Evolutionary conservation across 2,113 vertebrate genomes (phyloP).

Genomic region (Tenebrosternarchus preto): DNA sequence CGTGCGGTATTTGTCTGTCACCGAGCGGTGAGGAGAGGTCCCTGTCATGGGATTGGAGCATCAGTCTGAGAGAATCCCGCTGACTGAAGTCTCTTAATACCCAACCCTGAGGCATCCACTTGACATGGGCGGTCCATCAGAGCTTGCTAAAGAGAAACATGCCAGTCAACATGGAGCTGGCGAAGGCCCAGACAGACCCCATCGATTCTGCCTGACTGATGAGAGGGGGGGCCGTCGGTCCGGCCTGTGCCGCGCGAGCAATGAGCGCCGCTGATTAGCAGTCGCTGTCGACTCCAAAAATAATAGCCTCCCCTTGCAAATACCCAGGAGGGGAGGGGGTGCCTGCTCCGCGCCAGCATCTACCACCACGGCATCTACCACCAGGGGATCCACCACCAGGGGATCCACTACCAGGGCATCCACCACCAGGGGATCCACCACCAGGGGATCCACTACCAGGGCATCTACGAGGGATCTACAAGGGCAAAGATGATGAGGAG

Average conservation of each 20-base stretch:
- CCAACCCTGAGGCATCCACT: neutral
- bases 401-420: neutral
- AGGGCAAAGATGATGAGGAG: neutral
- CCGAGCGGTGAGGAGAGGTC: neutral
- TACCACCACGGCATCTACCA: neutral
- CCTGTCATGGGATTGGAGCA: neutral
- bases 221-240: too few species aligned
- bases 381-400: neutral
- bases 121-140: neutral
- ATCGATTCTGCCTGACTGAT: conserved; percentile 2
- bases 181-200: neutral
- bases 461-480: neutral
- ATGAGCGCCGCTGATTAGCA: neutral
- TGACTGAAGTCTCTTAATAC: conserved; percentile 8
- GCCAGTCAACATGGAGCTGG: neutral
- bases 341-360: too few species aligned
- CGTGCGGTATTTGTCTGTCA: neutral
- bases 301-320: too few species aligned
- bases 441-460: neutral
- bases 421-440: neutral
- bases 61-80: conserved; percentile 11
- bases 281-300: neutral
- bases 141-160: neutral
- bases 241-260: neutral
- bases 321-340: neutral